phyloP scores from a whole-genome alignment of 2,797 vertebrate species.

The Alcedo quadribrachys region DNA sequence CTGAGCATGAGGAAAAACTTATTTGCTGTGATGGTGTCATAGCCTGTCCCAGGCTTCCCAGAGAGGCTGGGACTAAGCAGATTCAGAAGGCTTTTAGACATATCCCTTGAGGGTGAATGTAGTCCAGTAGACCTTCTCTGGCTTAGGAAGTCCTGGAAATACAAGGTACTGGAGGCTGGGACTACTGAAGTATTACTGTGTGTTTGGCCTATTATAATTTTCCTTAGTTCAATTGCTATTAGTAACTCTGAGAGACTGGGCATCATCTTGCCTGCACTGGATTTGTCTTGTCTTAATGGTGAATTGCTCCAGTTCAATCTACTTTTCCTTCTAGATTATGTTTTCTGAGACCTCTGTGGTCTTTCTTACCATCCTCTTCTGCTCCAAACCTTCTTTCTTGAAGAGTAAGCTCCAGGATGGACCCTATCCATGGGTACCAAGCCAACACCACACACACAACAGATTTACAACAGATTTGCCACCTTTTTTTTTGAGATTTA shows the following conservation, averaged over 20 bases:
- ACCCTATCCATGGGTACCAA: background rate
- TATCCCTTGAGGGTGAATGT: background rate
- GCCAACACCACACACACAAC: background rate
- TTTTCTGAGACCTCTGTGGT: background rate
- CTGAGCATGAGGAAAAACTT: background rate
- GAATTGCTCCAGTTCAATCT: background rate
- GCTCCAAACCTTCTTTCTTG: background rate
- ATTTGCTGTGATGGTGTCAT: background rate
- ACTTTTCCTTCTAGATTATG: background rate
- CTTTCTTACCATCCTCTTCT: background rate
- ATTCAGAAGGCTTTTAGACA: background rate
- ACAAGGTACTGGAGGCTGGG: background rate
- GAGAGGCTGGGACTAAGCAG: background rate
- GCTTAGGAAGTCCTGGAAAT: background rate
- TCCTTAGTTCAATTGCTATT: background rate
- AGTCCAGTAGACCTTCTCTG: background rate
- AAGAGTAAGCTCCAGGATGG: background rate
- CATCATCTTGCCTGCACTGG: accelerated
- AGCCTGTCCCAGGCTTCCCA: background rate
- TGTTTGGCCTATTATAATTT: background rate
- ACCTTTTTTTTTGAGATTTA: background rate
- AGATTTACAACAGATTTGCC: background rate
- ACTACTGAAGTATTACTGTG: accelerated
- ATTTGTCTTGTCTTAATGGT: background rate
- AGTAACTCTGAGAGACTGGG: background rate